Base-by-base conservation (phyloP, 2,888 invertebrate species). In the Encarsia formosa region DNA sequence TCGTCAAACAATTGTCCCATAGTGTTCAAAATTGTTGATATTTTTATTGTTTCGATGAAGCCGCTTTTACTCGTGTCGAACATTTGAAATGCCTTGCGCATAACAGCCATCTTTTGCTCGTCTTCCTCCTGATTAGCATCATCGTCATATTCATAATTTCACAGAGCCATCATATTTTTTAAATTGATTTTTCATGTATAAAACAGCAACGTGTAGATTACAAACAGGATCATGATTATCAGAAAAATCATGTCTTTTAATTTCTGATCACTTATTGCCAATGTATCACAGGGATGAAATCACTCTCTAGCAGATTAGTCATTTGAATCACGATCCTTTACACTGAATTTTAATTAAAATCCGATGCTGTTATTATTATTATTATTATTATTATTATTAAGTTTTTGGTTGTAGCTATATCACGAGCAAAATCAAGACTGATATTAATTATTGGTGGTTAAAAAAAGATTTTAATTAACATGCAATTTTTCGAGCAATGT, bases 21-120 rank as follows among this genome's bases (percentile, higher is more conserved):
- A 51, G 93, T 95, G 76, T 92, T 92, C 59, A 95, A 78, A 67
- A 95, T 93, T 64, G 91, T 93, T 60, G 91, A 87, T 72, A 94
- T 89, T 76, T 94, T 93, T 48, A 87, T 77, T 32, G 91, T 91
- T 63, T 94, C 92, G 61, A 95, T 95, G 76, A 87, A 90, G 41
- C 95, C 95, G 56, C 86, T 85, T 78, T 93, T 94, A 63, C 88
- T 87, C 61, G 92, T 91, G 77, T 95, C 95, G 71, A 94, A 95
- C 94, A 95, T 95, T 77, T 92, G 91, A 81, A 95, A 95, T 65
- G 93, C 93, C 76, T 91, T 93, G 72, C 91, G 88, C 81, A 95
- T 88, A 77, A 94, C 91, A 78, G 85, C 87, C 81, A 85, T 82
- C 76, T 88, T 88, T 73, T 88, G 88, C 63, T 86, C 86, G 68